Percentiles rank a stretch among this genome's conserved stretches.
Conservation (phyloP, 92 coral and sea anemone species). For the Siderastrea siderea region DNA sequence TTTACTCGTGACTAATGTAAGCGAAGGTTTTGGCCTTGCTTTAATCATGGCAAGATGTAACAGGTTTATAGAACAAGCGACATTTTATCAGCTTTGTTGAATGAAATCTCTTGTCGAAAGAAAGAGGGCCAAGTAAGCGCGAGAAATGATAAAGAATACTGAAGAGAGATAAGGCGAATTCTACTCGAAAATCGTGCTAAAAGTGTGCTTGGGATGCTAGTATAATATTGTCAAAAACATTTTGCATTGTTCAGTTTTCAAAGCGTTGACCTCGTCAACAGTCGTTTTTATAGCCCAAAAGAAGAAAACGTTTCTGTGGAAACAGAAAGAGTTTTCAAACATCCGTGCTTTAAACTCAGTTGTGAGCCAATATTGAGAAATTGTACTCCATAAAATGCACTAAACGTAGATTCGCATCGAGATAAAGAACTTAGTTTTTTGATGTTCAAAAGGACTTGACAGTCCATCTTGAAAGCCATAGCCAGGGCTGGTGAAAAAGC, state of each 20-base stretch:
- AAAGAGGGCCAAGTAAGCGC: neutral
- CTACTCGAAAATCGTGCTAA: neutral
- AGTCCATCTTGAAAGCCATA: neutral
- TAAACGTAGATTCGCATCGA: neutral
- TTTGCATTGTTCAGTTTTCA: slow-evolving; percentile 7
- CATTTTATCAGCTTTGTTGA: neutral
- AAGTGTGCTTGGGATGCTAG: neutral
- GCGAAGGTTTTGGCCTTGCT: no score
- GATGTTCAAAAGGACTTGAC: neutral
- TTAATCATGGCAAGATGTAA: no score
- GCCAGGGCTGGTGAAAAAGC: slow-evolving; percentile 11
- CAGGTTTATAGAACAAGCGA: no score
- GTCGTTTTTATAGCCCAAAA: neutral
- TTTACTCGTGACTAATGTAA: neutral
- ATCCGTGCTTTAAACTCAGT: slow-evolving; percentile 10
- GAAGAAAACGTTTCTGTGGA: slow-evolving; percentile 36
- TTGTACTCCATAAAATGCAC: neutral
- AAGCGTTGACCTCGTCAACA: neutral
- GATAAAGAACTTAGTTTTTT: neutral
- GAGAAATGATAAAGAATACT: no score
- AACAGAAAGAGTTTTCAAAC: slow-evolving; percentile 33
- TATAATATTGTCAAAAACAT: neutral
- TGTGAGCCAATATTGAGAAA: slow-evolving; percentile 35
- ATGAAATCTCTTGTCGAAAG: neutral
- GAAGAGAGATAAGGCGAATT: neutral